phyloP scores from a whole-genome alignment of 1,140 invertebrate genomes.

The Drosophila subpulchrella region DNA sequence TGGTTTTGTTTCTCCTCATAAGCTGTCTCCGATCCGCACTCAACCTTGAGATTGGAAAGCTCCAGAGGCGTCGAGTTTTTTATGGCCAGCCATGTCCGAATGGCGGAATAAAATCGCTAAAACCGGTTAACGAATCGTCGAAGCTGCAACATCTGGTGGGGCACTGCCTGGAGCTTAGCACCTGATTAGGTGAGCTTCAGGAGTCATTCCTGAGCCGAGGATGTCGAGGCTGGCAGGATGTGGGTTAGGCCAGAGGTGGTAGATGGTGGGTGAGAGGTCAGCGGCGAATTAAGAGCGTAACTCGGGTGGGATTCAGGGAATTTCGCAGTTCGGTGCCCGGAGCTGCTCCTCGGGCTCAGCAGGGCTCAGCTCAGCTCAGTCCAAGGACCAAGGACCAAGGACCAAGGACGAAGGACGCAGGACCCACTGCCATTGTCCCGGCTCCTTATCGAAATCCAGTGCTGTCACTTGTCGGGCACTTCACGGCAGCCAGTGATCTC shows the following conservation, averaged over 20 bases:
- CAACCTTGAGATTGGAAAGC: not conserved
- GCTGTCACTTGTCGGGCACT: slow-evolving; percentile 67
- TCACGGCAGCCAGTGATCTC: slow-evolving; percentile 77
- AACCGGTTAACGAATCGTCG: slow-evolving; percentile 11
- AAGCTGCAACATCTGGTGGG: slow-evolving; percentile 1
- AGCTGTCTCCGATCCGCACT: not conserved
- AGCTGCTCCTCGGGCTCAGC: slow-evolving; percentile 3
- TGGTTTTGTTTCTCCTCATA: not conserved
- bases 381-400: not conserved
- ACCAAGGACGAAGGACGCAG: slow-evolving; percentile 7
- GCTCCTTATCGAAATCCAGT: slow-evolving; percentile 58
- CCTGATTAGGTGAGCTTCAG: slow-evolving; percentile 48
- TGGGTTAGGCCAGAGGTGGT: not conserved
- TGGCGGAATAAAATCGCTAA: not conserved
- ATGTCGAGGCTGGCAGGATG: not conserved
- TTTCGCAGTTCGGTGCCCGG: slow-evolving; percentile 23
- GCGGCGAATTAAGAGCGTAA: slow-evolving; percentile 5
- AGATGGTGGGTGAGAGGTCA: not conserved
- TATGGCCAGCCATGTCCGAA: slow-evolving; percentile 2
- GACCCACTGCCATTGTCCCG: slow-evolving; percentile 36
- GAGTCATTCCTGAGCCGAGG: not conserved
- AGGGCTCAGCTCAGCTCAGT: slow-evolving; percentile 13
- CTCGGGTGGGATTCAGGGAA: slow-evolving; percentile 9
- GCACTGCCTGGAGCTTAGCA: slow-evolving; percentile 43
- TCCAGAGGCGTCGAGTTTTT: not conserved